These are phyloP conservation scores for Aproaerema taeniolella DNA, from an alignment of 2,888 invertebrate species.

Conservation along the genomic window DNA sequence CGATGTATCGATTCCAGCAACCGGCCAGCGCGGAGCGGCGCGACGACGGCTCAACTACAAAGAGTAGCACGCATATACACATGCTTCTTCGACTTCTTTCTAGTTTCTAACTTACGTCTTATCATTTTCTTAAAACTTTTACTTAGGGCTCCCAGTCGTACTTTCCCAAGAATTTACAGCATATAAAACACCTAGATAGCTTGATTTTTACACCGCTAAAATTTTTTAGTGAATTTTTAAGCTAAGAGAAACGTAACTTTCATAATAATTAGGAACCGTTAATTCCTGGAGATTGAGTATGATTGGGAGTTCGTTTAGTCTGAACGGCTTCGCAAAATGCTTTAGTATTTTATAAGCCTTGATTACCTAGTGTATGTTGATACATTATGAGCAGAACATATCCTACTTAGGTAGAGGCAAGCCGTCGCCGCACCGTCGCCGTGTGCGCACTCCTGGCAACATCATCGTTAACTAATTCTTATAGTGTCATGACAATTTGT, in stretches of 20 bases:
- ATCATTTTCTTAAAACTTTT: neutral
- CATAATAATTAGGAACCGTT: too few relatives aligned
- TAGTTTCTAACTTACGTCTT: too few relatives aligned
- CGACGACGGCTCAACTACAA: slow-evolving; percentile 13
- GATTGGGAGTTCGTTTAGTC: too few relatives aligned
- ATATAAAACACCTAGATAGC: too few relatives aligned
- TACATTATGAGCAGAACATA: slow-evolving; percentile 49
- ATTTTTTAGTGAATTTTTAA: neutral
- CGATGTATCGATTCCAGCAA: neutral
- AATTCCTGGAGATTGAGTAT: too few relatives aligned
- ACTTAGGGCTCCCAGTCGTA: too few relatives aligned
- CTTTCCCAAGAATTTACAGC: too few relatives aligned
- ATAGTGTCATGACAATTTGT: slow-evolving; percentile 75
- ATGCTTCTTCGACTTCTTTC: slow-evolving; percentile 8
- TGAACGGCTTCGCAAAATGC: slow-evolving; percentile 10
- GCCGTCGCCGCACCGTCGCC: slow-evolving; percentile 47
- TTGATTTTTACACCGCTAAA: slow-evolving; percentile 10
- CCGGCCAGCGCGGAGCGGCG: slow-evolving; percentile 39
- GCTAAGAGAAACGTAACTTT: too few relatives aligned
- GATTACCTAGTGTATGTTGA: slow-evolving; percentile 1
- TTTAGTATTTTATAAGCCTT: slow-evolving; percentile 8
- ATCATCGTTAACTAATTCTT: slow-evolving; percentile 72
- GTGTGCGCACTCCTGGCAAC: slow-evolving; percentile 43
- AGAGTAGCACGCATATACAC: slow-evolving; percentile 7
- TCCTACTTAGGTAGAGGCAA: slow-evolving; percentile 54